Conservation (phyloP, 30 jellyfish, hydroid and myxozoan species). For the Chironex yamaguchii region DNA sequence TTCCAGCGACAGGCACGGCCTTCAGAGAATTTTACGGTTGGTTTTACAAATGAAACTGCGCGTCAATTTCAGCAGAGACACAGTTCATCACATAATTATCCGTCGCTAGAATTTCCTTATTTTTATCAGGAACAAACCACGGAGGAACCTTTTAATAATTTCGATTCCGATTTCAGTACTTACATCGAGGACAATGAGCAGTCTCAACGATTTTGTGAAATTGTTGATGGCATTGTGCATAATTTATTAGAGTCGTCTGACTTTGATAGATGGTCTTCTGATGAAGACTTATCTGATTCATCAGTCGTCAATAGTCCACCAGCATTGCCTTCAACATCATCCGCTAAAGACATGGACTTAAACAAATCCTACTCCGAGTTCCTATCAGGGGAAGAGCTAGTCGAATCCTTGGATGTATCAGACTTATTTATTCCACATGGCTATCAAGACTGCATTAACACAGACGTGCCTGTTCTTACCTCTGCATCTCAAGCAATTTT, state of each 20-base stretch:
- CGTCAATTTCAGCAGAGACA: too few relatives aligned
- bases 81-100: not conserved
- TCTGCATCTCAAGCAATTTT: not conserved
- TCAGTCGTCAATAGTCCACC: not conserved
- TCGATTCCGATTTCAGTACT: not conserved
- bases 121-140: too few relatives aligned
- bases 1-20: not conserved
- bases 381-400: constrained; percentile 95
- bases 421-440: constrained; percentile 89
- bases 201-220: constrained; percentile 39
- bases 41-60: not conserved
- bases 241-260: constrained; percentile 60
- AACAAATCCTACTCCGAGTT: constrained; percentile 68
- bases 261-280: not conserved
- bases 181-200: constrained; percentile 10
- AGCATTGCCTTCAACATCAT: not conserved
- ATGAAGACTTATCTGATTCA: not conserved
- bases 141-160: not conserved
- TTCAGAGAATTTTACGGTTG: not conserved
- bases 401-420: constrained; percentile 74
- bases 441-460: not conserved
- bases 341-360: not conserved
- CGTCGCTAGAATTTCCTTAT: not conserved
- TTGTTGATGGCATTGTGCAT: constrained; percentile 78
- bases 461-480: not conserved